Conservation (phyloP, 2,797 vertebrate genomes). For the Menidia menidia region DNA sequence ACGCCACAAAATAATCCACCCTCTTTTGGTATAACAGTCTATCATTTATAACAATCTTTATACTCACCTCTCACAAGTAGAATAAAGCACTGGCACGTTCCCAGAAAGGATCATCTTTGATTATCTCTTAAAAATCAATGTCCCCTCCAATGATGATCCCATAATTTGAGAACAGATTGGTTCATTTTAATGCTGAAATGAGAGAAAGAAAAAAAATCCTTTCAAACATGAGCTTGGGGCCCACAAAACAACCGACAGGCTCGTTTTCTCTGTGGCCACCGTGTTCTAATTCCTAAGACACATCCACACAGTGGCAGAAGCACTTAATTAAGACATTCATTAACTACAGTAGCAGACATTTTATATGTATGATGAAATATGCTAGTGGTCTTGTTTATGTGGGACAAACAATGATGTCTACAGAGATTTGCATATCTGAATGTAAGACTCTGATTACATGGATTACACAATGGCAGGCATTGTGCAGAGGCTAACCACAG, state of each 20-base stretch:
- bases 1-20: slow-evolving; percentile 65
- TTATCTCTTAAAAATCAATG: too few relatives aligned
- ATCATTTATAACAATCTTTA: slow-evolving; percentile 40
- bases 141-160: too few relatives aligned
- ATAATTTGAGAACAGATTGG: too few relatives aligned
- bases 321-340: background rate
- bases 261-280: too few relatives aligned
- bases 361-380: background rate
- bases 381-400: background rate
- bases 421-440: slow-evolving; percentile 1
- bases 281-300: too few relatives aligned
- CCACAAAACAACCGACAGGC: too few relatives aligned
- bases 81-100: too few relatives aligned
- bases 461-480: background rate
- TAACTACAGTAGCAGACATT: background rate
- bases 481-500: background rate
- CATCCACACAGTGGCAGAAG: background rate
- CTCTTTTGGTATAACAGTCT: slow-evolving; percentile 39
- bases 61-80: too few relatives aligned
- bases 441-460: background rate
- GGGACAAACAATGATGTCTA: background rate
- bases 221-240: too few relatives aligned
- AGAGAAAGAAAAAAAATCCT: too few relatives aligned
- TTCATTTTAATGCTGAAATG: too few relatives aligned
- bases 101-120: too few relatives aligned